Base-by-base conservation (phyloP, 2,113 vertebrate genomes). In the Anarrhichthys ocellatus region DNA sequence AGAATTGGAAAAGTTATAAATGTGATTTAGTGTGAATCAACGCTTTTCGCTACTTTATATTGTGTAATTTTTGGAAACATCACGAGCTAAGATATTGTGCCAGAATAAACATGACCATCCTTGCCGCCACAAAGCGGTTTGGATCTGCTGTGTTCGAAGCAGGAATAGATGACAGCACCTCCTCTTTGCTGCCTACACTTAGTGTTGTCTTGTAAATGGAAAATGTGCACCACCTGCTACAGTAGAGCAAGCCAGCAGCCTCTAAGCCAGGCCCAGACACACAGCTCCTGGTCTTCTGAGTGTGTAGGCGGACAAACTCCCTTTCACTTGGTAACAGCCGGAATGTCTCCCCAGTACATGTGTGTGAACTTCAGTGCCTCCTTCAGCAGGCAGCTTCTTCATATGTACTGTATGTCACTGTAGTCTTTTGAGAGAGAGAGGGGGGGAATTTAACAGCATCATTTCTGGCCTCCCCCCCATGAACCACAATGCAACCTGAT, bases 161-260 rank as follows among this genome's bases (percentile, higher is more conserved):
- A 81, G 65, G 77, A 86, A 85, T 89, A 89, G 87, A 89, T 86
- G 87, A 84, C 89, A 91, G 89, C 84, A 87, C 91, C 91, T 89
- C 85, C 88, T 90, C 91, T 89, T 81, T 86, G 75, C 93, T 92
- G 89, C 91, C 89, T 81, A 93, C 91, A 89, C 87, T 86, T 84
- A 84, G 85, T 88, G 77, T 88, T 92, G 89, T 92, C 88, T 90
- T 89, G 88, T 92, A 92, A 92, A 90, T 87, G 87, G 80, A 92
- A 92, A 92, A 87, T 89, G 82, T 74, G 59, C 89, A 90, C 93
- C 92, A 92, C 91, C 90, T 92, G 92, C 87, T 87, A 90, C 87
- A 88, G 83, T 80, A 46, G 65, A 89, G 87, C 85, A 81, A 88
- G 93, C 93, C 92, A 92, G 82, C 89, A 90, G 89, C 79, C 64